phyloP scores from a whole-genome alignment of 2,797 vertebrate species.

The Acridotheres tristis region DNA sequence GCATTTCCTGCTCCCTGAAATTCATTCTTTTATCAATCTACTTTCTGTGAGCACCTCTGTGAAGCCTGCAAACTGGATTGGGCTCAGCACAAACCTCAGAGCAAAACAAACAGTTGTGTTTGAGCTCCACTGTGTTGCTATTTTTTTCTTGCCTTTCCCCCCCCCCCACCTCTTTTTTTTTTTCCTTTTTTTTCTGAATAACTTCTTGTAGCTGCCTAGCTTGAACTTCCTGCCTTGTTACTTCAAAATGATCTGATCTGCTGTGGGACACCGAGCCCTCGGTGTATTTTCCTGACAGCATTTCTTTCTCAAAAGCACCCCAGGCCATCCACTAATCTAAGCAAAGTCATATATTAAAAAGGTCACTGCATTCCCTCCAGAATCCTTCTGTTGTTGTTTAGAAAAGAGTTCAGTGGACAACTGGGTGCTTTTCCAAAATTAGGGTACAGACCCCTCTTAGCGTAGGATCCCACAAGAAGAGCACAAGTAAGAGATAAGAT shows the following conservation, averaged over 20 bases:
- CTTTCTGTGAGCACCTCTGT: background rate
- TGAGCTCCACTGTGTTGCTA: background rate
- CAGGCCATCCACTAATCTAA: background rate
- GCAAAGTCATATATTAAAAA: background rate
- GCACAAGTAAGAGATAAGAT: background rate
- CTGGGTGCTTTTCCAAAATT: background rate
- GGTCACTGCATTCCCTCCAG: background rate
- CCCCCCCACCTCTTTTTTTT: too few relatives aligned
- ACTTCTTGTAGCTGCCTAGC: background rate
- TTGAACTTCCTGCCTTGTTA: slow-evolving; percentile 23
- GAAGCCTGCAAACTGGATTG: background rate
- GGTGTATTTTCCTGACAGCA: background rate
- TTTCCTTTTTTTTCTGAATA: background rate
- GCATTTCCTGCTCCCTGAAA: background rate
- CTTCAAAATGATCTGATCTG: background rate
- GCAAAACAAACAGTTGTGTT: background rate
- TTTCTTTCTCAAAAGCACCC: background rate
- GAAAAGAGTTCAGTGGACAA: background rate
- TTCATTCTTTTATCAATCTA: background rate
- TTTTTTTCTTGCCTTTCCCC: background rate
- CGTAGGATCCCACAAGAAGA: background rate
- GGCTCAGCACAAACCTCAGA: background rate
- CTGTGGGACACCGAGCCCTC: background rate
- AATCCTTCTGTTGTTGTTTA: background rate
- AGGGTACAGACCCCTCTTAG: background rate